These are phyloP conservation scores for Cyanocitta stelleri DNA, from an alignment of 2,113 vertebrate species.

Conservation along the genomic window DNA sequence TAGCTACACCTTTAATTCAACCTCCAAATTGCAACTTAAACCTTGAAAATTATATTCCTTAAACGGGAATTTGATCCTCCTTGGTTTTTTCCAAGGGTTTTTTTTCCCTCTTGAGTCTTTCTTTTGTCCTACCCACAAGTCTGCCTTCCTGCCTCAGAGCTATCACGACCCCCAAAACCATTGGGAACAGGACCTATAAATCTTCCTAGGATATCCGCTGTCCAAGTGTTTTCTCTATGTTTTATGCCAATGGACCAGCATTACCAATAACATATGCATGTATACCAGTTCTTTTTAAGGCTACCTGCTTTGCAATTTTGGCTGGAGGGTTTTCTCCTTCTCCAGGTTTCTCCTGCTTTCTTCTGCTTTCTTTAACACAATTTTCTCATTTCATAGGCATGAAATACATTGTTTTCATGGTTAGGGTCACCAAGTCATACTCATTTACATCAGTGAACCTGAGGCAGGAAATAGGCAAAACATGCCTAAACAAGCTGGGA, in stretches of 20 bases:
- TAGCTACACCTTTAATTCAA: not conserved
- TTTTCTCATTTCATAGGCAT: not conserved
- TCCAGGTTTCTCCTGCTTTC: not conserved
- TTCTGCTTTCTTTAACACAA: not conserved
- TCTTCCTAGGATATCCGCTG: not conserved
- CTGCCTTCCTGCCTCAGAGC: not conserved
- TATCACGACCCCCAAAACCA: not conserved
- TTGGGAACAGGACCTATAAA: not conserved
- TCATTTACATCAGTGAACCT: not conserved
- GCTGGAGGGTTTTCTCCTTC: not conserved
- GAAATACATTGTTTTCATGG: not conserved
- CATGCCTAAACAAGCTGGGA: not conserved
- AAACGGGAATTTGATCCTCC: not conserved
- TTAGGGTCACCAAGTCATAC: not conserved
- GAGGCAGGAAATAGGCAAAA: not conserved
- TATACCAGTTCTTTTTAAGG: not conserved
- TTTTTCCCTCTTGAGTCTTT: not conserved
- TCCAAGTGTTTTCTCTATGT: fast-evolving
- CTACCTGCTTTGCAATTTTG: not conserved
- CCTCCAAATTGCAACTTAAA: not conserved
- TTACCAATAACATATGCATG: not conserved
- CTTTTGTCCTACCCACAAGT: not conserved
- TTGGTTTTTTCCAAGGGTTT: not conserved
- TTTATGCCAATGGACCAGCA: not conserved
- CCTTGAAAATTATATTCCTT: not conserved